Evolutionary conservation across 1,140 invertebrate species (phyloP).

Genomic region (Wasmannia auropunctata): DNA sequence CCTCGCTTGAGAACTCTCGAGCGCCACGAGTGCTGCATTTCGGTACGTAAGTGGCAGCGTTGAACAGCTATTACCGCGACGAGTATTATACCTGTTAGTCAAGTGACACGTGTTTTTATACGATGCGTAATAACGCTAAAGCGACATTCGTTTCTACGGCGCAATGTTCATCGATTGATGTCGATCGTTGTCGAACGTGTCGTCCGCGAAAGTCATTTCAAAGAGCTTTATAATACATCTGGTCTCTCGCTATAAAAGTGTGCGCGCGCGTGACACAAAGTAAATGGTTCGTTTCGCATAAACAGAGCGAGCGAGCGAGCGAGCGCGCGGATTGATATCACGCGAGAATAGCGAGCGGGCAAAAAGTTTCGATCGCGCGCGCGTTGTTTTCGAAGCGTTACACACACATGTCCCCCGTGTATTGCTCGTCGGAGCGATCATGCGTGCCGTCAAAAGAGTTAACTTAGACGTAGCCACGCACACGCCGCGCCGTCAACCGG

Average conservation of each 20-base stretch:
- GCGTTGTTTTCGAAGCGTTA: not conserved
- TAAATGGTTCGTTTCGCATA: slow-evolving; percentile 56
- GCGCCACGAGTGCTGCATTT: not conserved
- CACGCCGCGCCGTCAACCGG: slow-evolving; percentile 35
- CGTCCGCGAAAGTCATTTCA: slow-evolving; percentile 20
- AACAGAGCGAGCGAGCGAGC: slow-evolving; percentile 34
- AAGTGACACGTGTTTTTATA: slow-evolving; percentile 28
- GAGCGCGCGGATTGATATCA: slow-evolving; percentile 55
- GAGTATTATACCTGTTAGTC: not conserved
- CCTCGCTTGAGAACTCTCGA: not conserved
- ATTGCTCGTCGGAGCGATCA: slow-evolving; percentile 49
- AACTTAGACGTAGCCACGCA: slow-evolving; percentile 59
- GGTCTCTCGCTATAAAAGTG: not conserved
- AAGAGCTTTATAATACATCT: slow-evolving; percentile 19
- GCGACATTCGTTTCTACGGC: slow-evolving; percentile 3
- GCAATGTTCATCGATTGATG: not conserved
- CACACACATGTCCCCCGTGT: slow-evolving; percentile 13
- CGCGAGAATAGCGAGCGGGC: slow-evolving; percentile 53
- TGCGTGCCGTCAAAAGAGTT: slow-evolving; percentile 58
- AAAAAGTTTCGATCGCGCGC: slow-evolving; percentile 58
- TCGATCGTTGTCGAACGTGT: slow-evolving; percentile 1
- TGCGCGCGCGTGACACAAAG: not conserved
- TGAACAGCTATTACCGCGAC: not conserved
- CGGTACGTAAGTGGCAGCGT: not conserved
- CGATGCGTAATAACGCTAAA: not conserved